Evolutionary conservation across 2,888 invertebrate species (phyloP).

Genomic region (Patella caerulea): DNA sequence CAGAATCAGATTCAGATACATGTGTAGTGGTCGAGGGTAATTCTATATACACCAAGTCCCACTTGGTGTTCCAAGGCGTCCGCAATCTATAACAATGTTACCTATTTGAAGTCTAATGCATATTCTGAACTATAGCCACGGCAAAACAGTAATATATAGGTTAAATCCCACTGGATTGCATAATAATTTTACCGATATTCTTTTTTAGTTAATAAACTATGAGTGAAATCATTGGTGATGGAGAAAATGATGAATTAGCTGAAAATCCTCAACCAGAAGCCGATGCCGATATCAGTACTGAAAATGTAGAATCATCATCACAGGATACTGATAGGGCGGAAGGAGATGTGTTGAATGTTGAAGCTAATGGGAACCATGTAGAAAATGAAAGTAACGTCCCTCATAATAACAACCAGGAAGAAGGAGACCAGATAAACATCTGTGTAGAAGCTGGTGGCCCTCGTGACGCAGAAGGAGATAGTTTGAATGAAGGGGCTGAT

Average conservation of each 20-base stretch:
- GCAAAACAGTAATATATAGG: no score
- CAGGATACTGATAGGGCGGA: no score
- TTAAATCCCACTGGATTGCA: no score
- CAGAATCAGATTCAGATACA: no score
- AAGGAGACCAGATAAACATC: constrained; percentile 3
- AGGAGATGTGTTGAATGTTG: neutral
- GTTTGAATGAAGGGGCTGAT: neutral
- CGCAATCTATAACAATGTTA: no score
- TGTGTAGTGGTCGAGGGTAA: no score
- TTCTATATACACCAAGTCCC: no score
- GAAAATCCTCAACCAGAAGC: constrained; percentile 46
- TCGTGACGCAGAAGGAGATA: neutral
- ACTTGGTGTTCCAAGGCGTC: no score
- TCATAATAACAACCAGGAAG: neutral
- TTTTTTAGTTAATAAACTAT: neutral
- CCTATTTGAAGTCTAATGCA: no score
- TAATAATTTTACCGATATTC: no score
- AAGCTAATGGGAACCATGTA: neutral
- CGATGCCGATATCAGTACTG: constrained; percentile 27
- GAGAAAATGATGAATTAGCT: constrained; percentile 24
- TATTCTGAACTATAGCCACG: no score
- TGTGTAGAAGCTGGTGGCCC: constrained; percentile 22
- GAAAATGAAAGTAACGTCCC: neutral
- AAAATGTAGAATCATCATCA: neutral
- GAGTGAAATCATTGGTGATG: constrained; percentile 5